Conservation (phyloP, 2,888 invertebrate species). For the Ptilodon capucinus region DNA sequence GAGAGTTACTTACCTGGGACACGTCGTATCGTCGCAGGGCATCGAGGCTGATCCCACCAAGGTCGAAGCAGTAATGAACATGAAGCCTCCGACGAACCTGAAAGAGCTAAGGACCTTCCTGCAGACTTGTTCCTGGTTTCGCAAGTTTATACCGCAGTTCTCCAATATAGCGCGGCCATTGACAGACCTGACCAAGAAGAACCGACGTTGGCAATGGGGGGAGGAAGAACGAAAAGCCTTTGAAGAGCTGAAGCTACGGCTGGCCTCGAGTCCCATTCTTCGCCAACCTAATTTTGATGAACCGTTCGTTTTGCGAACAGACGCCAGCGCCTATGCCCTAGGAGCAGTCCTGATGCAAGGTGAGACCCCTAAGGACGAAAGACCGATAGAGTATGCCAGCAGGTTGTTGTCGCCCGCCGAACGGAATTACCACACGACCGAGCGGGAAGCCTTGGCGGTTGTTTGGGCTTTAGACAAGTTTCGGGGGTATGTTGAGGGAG, state of each 20-base stretch:
- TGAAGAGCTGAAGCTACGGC: conserved; percentile 1
- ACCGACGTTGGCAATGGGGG: conserved; percentile 12
- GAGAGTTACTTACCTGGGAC: conserved; percentile 19
- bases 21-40: conserved; percentile 16
- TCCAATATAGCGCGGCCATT: conserved; percentile 17
- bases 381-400: conserved; percentile 2
- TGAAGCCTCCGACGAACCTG: conserved; percentile 8
- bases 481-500: conserved; percentile 7
- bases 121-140: conserved; percentile 28
- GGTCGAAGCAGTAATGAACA: conserved; percentile 15
- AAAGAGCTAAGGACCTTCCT: conserved; percentile 8
- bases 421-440: conserved; percentile 3
- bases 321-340: conserved; percentile 10
- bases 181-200: conserved; percentile 19
- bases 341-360: conserved; percentile 16
- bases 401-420: conserved; percentile 3
- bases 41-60: conserved; percentile 19
- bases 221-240: conserved; percentile 11
- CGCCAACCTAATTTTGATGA: conserved; percentile 6
- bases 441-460: conserved; percentile 7
- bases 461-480: conserved; percentile 8
- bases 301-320: conserved; percentile 6
- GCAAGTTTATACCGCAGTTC: conserved; percentile 26
- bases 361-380: conserved; percentile 1
- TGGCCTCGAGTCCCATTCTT: conserved; percentile 10